Conservation (phyloP, 2,113 vertebrate genomes). For the Scortum barcoo region DNA sequence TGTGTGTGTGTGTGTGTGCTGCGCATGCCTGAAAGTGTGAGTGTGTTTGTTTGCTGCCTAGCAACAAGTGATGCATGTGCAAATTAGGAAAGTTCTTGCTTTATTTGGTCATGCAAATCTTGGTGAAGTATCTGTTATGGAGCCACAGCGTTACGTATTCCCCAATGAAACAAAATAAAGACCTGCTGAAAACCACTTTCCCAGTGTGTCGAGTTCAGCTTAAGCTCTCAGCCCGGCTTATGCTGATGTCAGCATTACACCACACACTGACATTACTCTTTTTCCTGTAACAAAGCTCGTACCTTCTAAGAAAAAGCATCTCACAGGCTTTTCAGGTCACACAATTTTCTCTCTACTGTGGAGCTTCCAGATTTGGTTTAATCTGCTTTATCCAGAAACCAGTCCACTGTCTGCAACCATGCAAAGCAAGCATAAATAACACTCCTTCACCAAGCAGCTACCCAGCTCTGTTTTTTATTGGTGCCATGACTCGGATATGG, state of each 20-base stretch:
- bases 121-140: constrained; percentile 56
- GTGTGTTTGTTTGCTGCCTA: constrained; percentile 74
- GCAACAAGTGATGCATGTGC: constrained; percentile 75
- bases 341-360: background rate
- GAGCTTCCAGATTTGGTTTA: background rate
- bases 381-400: constrained; percentile 6
- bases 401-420: constrained; percentile 9
- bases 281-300: constrained; percentile 5
- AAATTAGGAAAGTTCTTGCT: constrained; percentile 69
- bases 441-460: background rate
- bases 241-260: constrained; percentile 34
- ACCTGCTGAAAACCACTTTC: constrained; percentile 28
- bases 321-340: background rate
- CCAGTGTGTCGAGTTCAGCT: constrained; percentile 20
- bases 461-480: constrained; percentile 32
- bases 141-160: constrained; percentile 45
- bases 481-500: constrained; percentile 49
- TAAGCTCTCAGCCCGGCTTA: constrained; percentile 4
- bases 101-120: constrained; percentile 67
- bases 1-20: constrained; percentile 23
- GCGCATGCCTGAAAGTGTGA: constrained; percentile 15
- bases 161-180: constrained; percentile 48
- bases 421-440: constrained; percentile 12
- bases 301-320: background rate
- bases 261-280: background rate